phyloP scores from a whole-genome alignment of 2,888 invertebrate species.

The Reticulitermes lucifugus region DNA sequence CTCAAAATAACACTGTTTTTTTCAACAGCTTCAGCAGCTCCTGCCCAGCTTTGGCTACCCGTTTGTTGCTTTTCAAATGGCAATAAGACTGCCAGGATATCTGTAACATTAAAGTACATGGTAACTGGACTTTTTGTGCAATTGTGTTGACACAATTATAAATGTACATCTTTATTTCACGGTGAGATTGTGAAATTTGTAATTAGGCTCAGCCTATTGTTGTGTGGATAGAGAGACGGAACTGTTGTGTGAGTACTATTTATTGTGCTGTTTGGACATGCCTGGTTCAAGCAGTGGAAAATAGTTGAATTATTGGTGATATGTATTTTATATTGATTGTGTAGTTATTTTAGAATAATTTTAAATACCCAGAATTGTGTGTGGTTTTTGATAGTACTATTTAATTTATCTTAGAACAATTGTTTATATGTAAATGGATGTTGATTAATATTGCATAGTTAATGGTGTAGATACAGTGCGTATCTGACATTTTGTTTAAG shows the following conservation, averaged over 20 bases:
- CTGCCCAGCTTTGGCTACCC: constrained; percentile 44
- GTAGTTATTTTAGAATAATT: constrained; percentile 4
- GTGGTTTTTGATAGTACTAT: neutral
- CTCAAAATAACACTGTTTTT: constrained; percentile 49
- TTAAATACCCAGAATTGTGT: constrained; percentile 5
- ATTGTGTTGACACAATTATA: neutral
- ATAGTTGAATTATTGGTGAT: constrained; percentile 1
- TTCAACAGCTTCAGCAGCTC: constrained; percentile 50
- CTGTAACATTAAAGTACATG: constrained; percentile 45
- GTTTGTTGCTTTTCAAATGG: constrained; percentile 60
- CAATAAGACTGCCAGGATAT: constrained; percentile 58
- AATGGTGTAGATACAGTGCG: neutral
- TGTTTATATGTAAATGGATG: neutral
- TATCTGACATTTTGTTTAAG: constrained; percentile 5
- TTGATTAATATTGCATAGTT: neutral
- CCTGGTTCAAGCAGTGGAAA: constrained; percentile 3
- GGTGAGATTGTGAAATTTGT: constrained; percentile 24
- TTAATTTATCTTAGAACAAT: neutral
- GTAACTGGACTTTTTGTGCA: constrained; percentile 29
- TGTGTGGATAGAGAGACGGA: neutral
- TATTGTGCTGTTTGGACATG: constrained; percentile 13
- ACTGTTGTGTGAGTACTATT: constrained; percentile 28
- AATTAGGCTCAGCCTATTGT: neutral
- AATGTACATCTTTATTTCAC: neutral
- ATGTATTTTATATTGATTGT: neutral